phyloP scores from a whole-genome alignment of 2,797 vertebrate species.

The Myotis planiceps region DNA sequence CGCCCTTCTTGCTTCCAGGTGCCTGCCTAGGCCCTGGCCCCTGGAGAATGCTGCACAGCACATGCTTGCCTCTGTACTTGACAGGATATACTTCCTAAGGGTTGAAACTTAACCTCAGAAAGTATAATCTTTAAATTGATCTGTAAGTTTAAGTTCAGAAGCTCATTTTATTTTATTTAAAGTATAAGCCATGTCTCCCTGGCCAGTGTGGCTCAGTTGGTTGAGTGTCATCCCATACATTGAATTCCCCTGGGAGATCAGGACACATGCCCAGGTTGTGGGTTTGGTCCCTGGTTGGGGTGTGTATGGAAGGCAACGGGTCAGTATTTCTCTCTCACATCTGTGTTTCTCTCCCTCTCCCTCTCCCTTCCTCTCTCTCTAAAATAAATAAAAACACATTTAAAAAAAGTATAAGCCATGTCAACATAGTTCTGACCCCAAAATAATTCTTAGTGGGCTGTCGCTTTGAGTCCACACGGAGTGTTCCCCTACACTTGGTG shows the following conservation, averaged over 20 bases:
- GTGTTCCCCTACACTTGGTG: not conserved
- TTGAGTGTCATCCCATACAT: too few relatives aligned
- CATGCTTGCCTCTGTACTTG: not conserved
- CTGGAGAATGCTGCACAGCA: not conserved
- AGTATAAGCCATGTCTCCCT: not conserved
- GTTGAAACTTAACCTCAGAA: not conserved
- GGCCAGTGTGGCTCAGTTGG: not conserved
- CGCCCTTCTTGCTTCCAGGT: not conserved
- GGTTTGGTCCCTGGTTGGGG: not conserved
- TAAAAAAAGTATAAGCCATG: not conserved
- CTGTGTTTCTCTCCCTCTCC: not conserved
- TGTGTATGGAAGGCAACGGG: not conserved
- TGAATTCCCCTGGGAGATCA: not conserved
- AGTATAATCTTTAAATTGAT: not conserved
- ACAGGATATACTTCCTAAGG: not conserved
- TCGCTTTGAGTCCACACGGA: not conserved
- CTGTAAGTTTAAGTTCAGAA: slow-evolving; percentile 44
- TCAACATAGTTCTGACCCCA: not conserved
- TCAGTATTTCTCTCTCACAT: not conserved
- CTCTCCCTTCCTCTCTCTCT: not conserved
- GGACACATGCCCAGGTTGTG: not conserved
- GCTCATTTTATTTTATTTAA: slow-evolving; percentile 38
- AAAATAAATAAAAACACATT: not conserved
- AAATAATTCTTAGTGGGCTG: not conserved
- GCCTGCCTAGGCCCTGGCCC: not conserved